phyloP scores from a whole-genome alignment of 2,888 invertebrate species.

The Hipparchia sbordonii region DNA sequence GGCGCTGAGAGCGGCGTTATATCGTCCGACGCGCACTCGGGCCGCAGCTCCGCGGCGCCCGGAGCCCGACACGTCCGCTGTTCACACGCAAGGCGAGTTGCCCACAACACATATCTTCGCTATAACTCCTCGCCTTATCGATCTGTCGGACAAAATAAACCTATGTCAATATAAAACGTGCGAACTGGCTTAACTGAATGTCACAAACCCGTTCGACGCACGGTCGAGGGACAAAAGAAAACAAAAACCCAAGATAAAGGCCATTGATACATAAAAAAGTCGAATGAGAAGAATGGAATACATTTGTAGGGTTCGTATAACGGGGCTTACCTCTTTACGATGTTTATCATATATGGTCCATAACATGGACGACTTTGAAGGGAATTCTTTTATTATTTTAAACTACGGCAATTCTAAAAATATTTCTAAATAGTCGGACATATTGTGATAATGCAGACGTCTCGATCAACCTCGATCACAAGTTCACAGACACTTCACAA shows the following conservation, averaged over 20 bases:
- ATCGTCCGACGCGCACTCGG: slow-evolving; percentile 61
- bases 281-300: slow-evolving; percentile 60
- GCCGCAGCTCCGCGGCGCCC: slow-evolving; percentile 59
- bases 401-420: slow-evolving; percentile 77
- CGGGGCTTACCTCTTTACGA: slow-evolving; percentile 61
- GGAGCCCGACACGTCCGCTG: slow-evolving; percentile 70
- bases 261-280: slow-evolving; percentile 81
- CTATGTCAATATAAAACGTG: slow-evolving; percentile 62
- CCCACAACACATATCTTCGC: slow-evolving; percentile 72
- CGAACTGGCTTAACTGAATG: slow-evolving; percentile 57
- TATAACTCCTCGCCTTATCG: slow-evolving; percentile 72
- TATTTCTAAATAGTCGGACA: slow-evolving; percentile 83
- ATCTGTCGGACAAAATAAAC: slow-evolving; percentile 76
- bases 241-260: slow-evolving; percentile 81
- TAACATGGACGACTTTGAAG: slow-evolving; percentile 61
- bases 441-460: slow-evolving; percentile 76
- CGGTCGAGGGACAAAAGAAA: slow-evolving; percentile 79
- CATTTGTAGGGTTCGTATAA: slow-evolving; percentile 49
- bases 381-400: slow-evolving; percentile 59
- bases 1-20: slow-evolving; percentile 48
- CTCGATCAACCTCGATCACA: slow-evolving; percentile 57
- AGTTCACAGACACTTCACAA: slow-evolving; percentile 36
- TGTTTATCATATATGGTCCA: slow-evolving; percentile 72
- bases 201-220: slow-evolving; percentile 69
- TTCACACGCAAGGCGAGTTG: slow-evolving; percentile 66